phyloP scores from a whole-genome alignment of 1,140 invertebrate genomes.

The Bombus consobrinus region DNA sequence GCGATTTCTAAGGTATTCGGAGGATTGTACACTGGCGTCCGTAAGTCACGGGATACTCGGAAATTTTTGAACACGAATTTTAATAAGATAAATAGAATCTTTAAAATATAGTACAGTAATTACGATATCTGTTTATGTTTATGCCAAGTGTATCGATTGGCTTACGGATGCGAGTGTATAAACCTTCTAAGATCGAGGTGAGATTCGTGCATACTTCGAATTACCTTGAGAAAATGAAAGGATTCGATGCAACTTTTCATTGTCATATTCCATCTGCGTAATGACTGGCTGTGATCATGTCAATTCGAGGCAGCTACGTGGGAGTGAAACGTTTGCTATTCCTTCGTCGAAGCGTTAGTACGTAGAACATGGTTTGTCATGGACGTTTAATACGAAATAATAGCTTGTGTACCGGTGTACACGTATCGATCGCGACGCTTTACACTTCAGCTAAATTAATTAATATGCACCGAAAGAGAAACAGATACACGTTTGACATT shows the following conservation, averaged over 20 bases:
- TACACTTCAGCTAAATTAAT: constrained; percentile 3
- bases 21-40: too few species aligned
- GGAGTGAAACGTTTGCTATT: not conserved
- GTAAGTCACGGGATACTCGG: too few species aligned
- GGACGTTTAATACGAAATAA: not conserved
- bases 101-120: not conserved
- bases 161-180: not conserved
- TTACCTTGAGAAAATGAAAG: not conserved
- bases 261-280: not conserved
- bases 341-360: not conserved
- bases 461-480: constrained; percentile 34
- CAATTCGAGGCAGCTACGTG: constrained; percentile 20
- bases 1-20: not conserved
- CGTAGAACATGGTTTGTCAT: not conserved
- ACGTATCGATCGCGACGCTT: not conserved
- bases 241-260: not conserved
- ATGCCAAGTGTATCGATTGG: too few species aligned
- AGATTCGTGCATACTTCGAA: not conserved
- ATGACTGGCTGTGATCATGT: constrained; percentile 34
- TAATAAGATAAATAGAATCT: not conserved
- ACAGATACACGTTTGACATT: constrained; percentile 42
- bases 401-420: not conserved
- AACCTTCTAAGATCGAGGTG: not conserved
- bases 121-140: not conserved
- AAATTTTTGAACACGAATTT: too few species aligned